These are phyloP conservation scores for Petrolisthes cinctipes DNA, from an alignment of 2,888 invertebrate genomes.

Conservation along the genomic window DNA sequence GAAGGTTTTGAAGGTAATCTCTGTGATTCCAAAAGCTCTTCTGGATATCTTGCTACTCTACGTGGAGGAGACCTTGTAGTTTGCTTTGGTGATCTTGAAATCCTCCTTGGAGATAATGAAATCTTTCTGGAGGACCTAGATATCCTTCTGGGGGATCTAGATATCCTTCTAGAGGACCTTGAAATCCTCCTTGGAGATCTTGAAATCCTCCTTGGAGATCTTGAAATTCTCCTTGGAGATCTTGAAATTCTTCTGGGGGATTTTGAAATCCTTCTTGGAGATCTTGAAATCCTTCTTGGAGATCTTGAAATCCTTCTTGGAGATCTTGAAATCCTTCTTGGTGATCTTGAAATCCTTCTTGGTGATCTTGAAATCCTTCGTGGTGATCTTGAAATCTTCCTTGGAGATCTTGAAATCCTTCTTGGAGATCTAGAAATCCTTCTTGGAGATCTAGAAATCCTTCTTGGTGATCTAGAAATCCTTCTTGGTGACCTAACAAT, in stretches of 20 bases:
- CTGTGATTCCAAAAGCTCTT: neutral
- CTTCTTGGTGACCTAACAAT: no score
- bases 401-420: neutral
- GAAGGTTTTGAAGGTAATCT: neutral
- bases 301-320: slow-evolving; percentile 22
- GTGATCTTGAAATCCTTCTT: slow-evolving; percentile 3
- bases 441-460: slow-evolving; percentile 19
- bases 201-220: neutral
- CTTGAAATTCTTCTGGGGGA: slow-evolving; percentile 17
- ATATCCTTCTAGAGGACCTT: slow-evolving; percentile 11
- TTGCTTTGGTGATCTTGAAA: slow-evolving; percentile 24
- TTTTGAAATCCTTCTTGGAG: slow-evolving; percentile 13
- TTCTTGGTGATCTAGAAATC: slow-evolving; percentile 13
- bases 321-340: slow-evolving; percentile 22
- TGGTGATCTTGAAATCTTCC: neutral
- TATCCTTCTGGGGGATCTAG: slow-evolving; percentile 24
- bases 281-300: neutral
- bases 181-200: neutral
- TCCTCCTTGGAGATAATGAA: neutral
- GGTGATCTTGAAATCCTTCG: neutral
- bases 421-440: neutral
- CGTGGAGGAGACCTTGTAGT: slow-evolving; percentile 14
- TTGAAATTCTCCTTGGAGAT: slow-evolving; percentile 3
- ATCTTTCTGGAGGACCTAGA: neutral
- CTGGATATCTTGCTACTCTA: neutral